Evolutionary conservation across 2,113 vertebrate genomes (phyloP), one percentile per base, ranked within the genome.

Genomic region (Chloroceryle aenea): DNA sequence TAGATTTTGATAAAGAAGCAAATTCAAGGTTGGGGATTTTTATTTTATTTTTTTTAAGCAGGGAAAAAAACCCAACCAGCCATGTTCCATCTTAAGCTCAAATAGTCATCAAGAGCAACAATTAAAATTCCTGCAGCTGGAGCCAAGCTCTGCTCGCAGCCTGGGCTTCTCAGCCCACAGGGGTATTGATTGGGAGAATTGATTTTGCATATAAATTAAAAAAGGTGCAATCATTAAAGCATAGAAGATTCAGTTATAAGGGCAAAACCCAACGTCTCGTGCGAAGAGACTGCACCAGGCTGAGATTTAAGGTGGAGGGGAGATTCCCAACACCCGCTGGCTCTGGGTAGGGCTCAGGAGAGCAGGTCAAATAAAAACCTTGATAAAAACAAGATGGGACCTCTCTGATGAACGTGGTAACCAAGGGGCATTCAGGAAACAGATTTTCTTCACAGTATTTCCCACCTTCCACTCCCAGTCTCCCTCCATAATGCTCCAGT

Each of bases 171-270:
- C 50, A 72, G 81, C 96, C 96, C 93, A 86, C 18, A 61, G 92
- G 90, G 89, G 85, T 96, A 98, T 97, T 94, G 97, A 98, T 97
- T 95, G 64, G 2, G n/a, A 96, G 90, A 91, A 97, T 98, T 96
- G 95, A 97, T 98, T 95, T 87, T 96, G 84, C 96, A 97, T 97
- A 96, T 97, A 98, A 98, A 97, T 98, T 96, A 90, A 97, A 96
- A 94, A 94, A 95, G 58, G 89, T 43, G 17, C 55, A 95, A 93
- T 96, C 96, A 97, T 97, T 96, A 97, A 97, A 92, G 76, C 75
- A 72, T 85, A 79, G 38, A 87, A 95, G 95, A 94, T 90, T 84
- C 50, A 25, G 74, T 94, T 95, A 55, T 95, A 96, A 95, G 78
- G 77, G 69, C 79, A 95, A 85, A 96, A 95, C 73, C 95, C 14